phyloP scores from a whole-genome alignment of 2,113 vertebrate species.

The Nematolebias whitei region DNA sequence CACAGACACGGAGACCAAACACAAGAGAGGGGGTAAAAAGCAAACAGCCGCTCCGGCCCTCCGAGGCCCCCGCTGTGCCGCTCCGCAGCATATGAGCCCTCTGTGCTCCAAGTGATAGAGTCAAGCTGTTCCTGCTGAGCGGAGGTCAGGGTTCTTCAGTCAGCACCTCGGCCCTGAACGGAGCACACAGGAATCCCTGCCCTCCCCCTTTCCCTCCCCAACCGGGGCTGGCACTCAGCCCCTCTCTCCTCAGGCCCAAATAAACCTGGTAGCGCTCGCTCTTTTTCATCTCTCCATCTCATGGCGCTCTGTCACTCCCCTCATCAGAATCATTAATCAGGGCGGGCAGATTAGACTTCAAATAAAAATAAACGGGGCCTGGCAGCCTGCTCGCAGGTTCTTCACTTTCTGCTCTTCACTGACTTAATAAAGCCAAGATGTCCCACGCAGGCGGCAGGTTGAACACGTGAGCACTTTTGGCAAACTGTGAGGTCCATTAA shows the following conservation, averaged over 20 bases:
- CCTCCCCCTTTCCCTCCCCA: conserved; percentile 40
- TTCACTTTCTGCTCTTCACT: conserved; percentile 32
- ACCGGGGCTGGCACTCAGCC: conserved; percentile 44
- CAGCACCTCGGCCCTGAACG: conserved; percentile 82
- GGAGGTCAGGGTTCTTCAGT: conserved; percentile 83
- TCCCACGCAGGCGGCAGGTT: conserved; percentile 26
- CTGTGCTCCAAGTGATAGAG: conserved; percentile 73
- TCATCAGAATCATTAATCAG: conserved; percentile 82
- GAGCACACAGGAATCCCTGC: conserved; percentile 79
- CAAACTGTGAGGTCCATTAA: conserved; percentile 47
- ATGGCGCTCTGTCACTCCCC: conserved; percentile 75
- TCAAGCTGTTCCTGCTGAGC: conserved; percentile 80
- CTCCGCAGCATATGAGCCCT: conserved; percentile 64
- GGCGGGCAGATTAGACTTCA: conserved; percentile 77
- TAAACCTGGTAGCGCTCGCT: conserved; percentile 74
- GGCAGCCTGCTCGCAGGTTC: conserved; percentile 45
- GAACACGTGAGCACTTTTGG: conserved; percentile 38
- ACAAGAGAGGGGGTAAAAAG: conserved; percentile 56
- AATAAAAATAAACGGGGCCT: conserved; percentile 76
- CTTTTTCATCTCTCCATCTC: conserved; percentile 63
- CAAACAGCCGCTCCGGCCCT: conserved; percentile 60
- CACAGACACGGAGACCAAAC: conserved; percentile 18
- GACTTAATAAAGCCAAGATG: conserved; percentile 55
- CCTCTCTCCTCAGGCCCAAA: conserved; percentile 73
- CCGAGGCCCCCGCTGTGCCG: conserved; percentile 53